A percentile compares a stretch with the other conserved stretches of the same genome.
Evolutionary conservation across 2,888 invertebrate species (phyloP).

Genomic region (Spialia ferax): DNA sequence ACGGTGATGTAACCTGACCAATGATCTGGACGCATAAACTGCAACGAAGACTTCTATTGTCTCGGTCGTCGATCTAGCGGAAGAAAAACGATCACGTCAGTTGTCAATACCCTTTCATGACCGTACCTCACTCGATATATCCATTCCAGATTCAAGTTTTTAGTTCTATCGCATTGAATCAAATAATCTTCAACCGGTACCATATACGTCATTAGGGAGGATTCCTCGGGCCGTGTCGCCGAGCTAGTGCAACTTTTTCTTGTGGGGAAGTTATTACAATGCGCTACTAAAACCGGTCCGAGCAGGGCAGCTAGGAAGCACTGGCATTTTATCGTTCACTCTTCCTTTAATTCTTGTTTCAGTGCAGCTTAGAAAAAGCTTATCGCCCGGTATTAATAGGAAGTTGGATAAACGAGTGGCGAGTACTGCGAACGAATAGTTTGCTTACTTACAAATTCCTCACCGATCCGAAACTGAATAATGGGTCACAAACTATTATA

Average conservation of each 20-base stretch:
- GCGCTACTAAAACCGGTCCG: slow-evolving; percentile 64
- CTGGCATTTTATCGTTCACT: slow-evolving; percentile 59
- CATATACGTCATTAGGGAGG: slow-evolving; percentile 56
- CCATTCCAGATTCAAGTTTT: slow-evolving; percentile 20
- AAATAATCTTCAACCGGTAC: slow-evolving; percentile 45
- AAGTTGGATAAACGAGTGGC: slow-evolving; percentile 2
- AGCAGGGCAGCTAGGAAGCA: slow-evolving; percentile 60
- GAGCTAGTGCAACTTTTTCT: slow-evolving; percentile 64
- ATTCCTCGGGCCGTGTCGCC: slow-evolving; percentile 53
- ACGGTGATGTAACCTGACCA: slow-evolving; percentile 77
- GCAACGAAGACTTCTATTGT: slow-evolving; percentile 60
- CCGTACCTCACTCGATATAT: slow-evolving; percentile 16
- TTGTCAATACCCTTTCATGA: slow-evolving; percentile 35
- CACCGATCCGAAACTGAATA: not conserved
- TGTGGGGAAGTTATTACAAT: slow-evolving; percentile 66
- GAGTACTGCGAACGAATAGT: not conserved
- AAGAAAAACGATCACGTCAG: slow-evolving; percentile 39
- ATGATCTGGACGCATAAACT: slow-evolving; percentile 63
- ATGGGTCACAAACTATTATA: slow-evolving; percentile 13
- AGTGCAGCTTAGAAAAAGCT: slow-evolving; percentile 60
- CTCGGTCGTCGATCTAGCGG: slow-evolving; percentile 40
- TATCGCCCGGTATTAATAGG: slow-evolving; percentile 47
- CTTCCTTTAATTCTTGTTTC: slow-evolving; percentile 53
- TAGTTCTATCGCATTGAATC: slow-evolving; percentile 19
- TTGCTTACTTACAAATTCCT: slow-evolving; percentile 6